A percentile compares a stretch with the other conserved stretches of the same genome.
phyloP scores from a whole-genome alignment of 2,888 invertebrate genomes.

The Poecilus cupreus region DNA sequence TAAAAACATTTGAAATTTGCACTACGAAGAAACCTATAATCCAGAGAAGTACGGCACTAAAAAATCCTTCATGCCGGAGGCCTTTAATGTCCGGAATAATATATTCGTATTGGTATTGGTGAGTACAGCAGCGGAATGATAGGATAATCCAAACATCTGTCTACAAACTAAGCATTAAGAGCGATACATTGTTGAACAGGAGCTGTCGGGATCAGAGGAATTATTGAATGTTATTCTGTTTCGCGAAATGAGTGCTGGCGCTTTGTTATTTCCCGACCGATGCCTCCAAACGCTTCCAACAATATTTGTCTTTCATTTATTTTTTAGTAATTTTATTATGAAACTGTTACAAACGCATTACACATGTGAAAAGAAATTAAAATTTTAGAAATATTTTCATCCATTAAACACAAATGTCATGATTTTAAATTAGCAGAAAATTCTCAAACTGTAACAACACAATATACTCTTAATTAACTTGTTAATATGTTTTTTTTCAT shows the following conservation, averaged over 20 bases:
- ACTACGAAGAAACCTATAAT: too few species aligned
- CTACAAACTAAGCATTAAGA: neutral
- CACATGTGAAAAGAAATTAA: neutral
- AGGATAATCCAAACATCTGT: slow-evolving; percentile 35
- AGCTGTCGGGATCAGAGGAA: slow-evolving; percentile 29
- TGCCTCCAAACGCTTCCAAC: neutral
- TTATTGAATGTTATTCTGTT: slow-evolving; percentile 27
- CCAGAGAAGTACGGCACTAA: too few species aligned
- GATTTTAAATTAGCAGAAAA: neutral
- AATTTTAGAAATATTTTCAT: neutral
- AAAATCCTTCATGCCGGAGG: too few species aligned
- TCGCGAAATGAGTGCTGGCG: neutral
- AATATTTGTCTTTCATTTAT: slow-evolving; percentile 22
- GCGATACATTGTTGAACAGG: neutral
- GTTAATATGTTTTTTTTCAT: neutral
- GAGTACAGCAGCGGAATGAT: neutral
- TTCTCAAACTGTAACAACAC: neutral
- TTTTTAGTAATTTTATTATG: slow-evolving; percentile 15
- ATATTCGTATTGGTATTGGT: too few species aligned
- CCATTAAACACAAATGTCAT: neutral
- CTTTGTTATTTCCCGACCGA: neutral
- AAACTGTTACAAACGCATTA: neutral
- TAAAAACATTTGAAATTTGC: too few species aligned
- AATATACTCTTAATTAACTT: slow-evolving; percentile 1
- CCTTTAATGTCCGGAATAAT: too few species aligned